Conservation (phyloP, 1,140 invertebrate genomes). For the Cydia strobilella region DNA sequence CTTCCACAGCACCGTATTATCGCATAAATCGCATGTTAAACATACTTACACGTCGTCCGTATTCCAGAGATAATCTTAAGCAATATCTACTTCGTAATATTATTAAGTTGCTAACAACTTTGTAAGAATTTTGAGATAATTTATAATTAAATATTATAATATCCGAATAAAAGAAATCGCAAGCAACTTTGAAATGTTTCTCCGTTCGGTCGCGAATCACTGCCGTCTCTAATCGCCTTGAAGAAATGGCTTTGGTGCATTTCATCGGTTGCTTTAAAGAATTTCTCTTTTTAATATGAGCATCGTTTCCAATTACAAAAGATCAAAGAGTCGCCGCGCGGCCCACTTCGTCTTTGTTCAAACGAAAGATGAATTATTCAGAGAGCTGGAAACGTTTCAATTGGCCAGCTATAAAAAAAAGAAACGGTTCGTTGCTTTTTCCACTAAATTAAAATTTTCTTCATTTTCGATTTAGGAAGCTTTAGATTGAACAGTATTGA, state of each 20-base stretch:
- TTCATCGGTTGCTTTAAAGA: constrained; percentile 73
- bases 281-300: constrained; percentile 79
- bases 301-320: constrained; percentile 80
- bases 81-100: constrained; percentile 23
- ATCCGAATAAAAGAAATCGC: constrained; percentile 32
- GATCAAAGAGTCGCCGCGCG: constrained; percentile 79
- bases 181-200: constrained; percentile 3
- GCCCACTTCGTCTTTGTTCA: constrained; percentile 79
- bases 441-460: constrained; percentile 78
- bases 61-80: constrained; percentile 24
- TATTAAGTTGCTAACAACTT: background rate
- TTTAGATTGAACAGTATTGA: constrained; percentile 54
- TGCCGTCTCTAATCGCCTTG: constrained; percentile 62
- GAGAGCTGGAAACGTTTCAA: constrained; percentile 79
- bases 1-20: constrained; percentile 8
- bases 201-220: constrained; percentile 53
- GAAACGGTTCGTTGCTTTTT: constrained; percentile 78
- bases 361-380: constrained; percentile 80
- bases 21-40: constrained; percentile 28
- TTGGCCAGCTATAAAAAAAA: constrained; percentile 79
- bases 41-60: constrained; percentile 18
- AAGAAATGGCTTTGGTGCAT: constrained; percentile 75
- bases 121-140: background rate
- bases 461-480: constrained; percentile 70
- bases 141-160: background rate